A percentile compares a stretch with the other conserved stretches of the same genome.
phyloP scores from a whole-genome alignment of 1,140 invertebrate genomes.

The Drosophila grimshawi region DNA sequence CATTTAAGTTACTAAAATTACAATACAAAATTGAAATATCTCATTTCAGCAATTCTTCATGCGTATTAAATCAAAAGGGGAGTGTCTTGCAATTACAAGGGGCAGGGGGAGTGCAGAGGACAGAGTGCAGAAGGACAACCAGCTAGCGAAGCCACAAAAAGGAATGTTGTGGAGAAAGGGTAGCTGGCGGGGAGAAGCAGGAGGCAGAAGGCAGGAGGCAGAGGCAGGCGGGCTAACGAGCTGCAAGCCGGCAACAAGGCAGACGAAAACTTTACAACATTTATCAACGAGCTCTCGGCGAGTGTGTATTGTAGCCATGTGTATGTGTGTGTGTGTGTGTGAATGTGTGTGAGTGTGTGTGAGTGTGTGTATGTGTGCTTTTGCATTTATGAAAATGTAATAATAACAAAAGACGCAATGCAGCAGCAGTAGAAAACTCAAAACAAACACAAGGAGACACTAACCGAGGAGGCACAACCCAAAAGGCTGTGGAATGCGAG shows the following conservation, averaged over 20 bases:
- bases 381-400: constrained; percentile 83
- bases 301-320: constrained; percentile 9
- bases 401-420: constrained; percentile 82
- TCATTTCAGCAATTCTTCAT: constrained; percentile 78
- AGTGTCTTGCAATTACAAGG: constrained; percentile 31
- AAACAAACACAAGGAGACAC: constrained; percentile 47
- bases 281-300: constrained; percentile 63
- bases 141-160: constrained; percentile 45
- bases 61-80: constrained; percentile 52
- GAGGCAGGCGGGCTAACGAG: constrained; percentile 65
- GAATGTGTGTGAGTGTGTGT: constrained; percentile 34
- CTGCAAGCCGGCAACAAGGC: constrained; percentile 63
- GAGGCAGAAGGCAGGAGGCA: neutral
- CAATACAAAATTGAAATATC: constrained; percentile 80
- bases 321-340: constrained; percentile 13
- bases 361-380: constrained; percentile 45
- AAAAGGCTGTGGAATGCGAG: neutral
- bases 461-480: constrained; percentile 12
- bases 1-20: constrained; percentile 77
- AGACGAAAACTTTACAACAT: constrained; percentile 80
- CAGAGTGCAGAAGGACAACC: constrained; percentile 8
- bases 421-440: constrained; percentile 54
- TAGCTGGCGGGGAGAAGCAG: neutral
- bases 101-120: constrained; percentile 1
- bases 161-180: constrained; percentile 1